These are phyloP conservation scores for Nebria salina DNA, from an alignment of 2,888 invertebrate species.

Conservation along the genomic window DNA sequence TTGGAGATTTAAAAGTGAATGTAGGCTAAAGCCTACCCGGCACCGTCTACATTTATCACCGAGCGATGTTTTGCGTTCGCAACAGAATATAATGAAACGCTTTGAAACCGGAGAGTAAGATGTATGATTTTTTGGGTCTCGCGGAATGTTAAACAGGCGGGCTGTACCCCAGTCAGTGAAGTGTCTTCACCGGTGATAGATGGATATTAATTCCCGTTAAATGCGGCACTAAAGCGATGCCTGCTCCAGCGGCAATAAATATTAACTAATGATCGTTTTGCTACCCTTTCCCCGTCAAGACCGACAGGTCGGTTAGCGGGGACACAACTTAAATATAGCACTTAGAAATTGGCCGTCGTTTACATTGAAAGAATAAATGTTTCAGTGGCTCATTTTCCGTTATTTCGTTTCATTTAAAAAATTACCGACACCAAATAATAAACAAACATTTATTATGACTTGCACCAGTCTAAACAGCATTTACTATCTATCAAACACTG, in stretches of 20 bases:
- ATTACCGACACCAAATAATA: not conserved
- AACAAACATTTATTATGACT: not conserved
- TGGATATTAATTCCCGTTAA: slow-evolving; percentile 45
- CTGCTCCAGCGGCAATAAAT: slow-evolving; percentile 58
- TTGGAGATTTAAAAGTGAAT: too few species aligned
- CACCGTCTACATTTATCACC: not conserved
- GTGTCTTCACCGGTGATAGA: slow-evolving; percentile 31
- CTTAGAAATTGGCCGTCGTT: not conserved
- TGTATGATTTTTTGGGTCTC: slow-evolving; percentile 32
- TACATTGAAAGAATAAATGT: too few species aligned
- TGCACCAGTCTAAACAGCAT: not conserved
- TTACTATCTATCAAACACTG: not conserved
- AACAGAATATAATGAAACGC: not conserved
- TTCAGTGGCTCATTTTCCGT: too few species aligned
- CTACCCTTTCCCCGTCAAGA: slow-evolving; percentile 53
- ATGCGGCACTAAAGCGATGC: slow-evolving; percentile 38
- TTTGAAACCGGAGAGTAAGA: slow-evolving; percentile 14
- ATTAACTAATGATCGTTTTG: slow-evolving; percentile 63
- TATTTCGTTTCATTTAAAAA: too few species aligned
- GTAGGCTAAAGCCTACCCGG: not conserved
- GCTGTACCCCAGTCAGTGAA: slow-evolving; percentile 7
- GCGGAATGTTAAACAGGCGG: slow-evolving; percentile 40
- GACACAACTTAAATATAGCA: not conserved
- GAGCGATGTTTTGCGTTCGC: not conserved
- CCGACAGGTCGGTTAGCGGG: not conserved